These are phyloP conservation scores for Luperina nickerlii DNA, from an alignment of 2,888 invertebrate genomes.

Conservation along the genomic window DNA sequence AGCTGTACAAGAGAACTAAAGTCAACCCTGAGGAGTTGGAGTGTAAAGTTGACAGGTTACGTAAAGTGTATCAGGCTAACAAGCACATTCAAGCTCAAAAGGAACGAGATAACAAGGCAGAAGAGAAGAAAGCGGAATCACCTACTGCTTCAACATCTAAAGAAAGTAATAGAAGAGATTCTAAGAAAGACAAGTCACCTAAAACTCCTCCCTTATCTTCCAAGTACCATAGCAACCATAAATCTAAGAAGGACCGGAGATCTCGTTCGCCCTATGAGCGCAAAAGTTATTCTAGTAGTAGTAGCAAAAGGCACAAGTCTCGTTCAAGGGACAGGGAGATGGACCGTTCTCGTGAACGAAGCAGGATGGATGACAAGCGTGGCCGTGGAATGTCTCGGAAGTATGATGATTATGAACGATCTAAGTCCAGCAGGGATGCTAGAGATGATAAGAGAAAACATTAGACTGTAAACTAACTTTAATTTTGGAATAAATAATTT, in stretches of 20 bases:
- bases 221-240: conserved; percentile 86
- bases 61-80: conserved; percentile 86
- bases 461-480: conserved; percentile 64
- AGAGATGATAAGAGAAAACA: conserved; percentile 86
- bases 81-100: conserved; percentile 84
- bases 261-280: conserved; percentile 88
- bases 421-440: conserved; percentile 83
- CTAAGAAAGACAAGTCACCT: conserved; percentile 87
- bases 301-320: conserved; percentile 86
- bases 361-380: conserved; percentile 83
- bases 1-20: conserved; percentile 95
- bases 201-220: conserved; percentile 88
- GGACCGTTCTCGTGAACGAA: conserved; percentile 83
- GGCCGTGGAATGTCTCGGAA: conserved; percentile 80
- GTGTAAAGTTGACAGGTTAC: conserved; percentile 82
- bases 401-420: conserved; percentile 88
- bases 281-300: conserved; percentile 80
- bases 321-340: conserved; percentile 85
- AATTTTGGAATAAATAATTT: conserved; percentile 44
- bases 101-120: conserved; percentile 80
- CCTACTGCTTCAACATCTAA: conserved; percentile 87
- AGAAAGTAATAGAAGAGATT: conserved; percentile 81
- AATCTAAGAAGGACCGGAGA: conserved; percentile 85
- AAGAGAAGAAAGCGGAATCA: conserved; percentile 85
- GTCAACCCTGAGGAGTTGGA: conserved; percentile 91